Percentiles rank a stretch among this genome's conserved stretches.
Evolutionary conservation across 2,113 vertebrate species (phyloP).

Genomic region (Chionodraco myersi): DNA sequence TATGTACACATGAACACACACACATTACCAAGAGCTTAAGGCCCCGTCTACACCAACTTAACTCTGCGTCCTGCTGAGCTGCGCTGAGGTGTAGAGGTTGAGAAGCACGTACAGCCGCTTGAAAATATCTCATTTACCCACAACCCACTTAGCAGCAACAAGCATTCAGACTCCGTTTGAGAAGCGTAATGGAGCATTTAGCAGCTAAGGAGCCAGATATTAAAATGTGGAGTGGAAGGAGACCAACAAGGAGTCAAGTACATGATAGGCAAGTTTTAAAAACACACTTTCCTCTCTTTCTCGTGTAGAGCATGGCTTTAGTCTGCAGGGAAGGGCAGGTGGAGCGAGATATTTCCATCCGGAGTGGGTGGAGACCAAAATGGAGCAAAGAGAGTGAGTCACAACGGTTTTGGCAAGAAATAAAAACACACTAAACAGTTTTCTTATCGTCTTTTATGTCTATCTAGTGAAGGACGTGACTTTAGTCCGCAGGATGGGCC

Average conservation of each 20-base stretch:
- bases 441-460: constrained; percentile 4
- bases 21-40: background rate
- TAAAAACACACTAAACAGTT: background rate
- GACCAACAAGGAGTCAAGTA: background rate
- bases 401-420: background rate
- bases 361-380: background rate
- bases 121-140: constrained; percentile 46
- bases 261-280: no score
- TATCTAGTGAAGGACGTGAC: constrained; percentile 82
- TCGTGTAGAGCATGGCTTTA: no score
- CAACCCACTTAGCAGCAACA: background rate
- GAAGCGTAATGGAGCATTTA: no score
- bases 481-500: constrained; percentile 85
- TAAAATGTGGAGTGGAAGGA: background rate
- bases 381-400: background rate
- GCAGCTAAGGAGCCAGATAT: background rate
- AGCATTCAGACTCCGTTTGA: no score
- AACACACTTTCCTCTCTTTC: no score
- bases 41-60: constrained; percentile 8
- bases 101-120: constrained; percentile 29
- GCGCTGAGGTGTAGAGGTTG: constrained; percentile 50
- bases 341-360: background rate
- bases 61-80: constrained; percentile 49
- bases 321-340: no score
- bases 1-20: constrained; percentile 4